Evolutionary conservation across 1,140 invertebrate genomes (phyloP).

Genomic region (Drosophila saltans): DNA sequence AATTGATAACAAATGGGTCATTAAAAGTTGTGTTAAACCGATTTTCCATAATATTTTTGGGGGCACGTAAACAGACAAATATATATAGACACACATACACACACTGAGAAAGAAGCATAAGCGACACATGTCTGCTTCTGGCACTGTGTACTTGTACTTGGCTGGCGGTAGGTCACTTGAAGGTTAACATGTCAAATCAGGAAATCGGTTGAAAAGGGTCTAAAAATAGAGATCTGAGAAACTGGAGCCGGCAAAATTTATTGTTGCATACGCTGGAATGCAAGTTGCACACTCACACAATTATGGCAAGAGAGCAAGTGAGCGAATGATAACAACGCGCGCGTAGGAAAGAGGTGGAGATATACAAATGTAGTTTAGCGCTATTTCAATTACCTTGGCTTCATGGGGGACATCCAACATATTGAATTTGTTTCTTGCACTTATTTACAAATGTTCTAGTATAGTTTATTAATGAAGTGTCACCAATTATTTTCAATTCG

Average conservation of each 20-base stretch:
- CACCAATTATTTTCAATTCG: constrained; percentile 27
- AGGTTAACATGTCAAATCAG: constrained; percentile 64
- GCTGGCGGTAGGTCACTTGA: constrained; percentile 67
- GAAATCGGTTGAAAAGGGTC: constrained; percentile 35
- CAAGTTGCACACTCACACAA: constrained; percentile 40
- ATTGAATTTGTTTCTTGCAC: constrained; percentile 30
- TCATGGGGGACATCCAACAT: constrained; percentile 81
- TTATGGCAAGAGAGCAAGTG: constrained; percentile 8
- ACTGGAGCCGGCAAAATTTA: constrained; percentile 40
- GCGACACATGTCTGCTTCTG: constrained; percentile 38
- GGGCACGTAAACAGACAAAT: constrained; percentile 18
- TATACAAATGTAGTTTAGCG: not conserved
- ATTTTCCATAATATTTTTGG: constrained; percentile 28
- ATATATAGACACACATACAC: constrained; percentile 11
- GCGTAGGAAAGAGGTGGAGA: not conserved
- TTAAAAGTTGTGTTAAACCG: constrained; percentile 8
- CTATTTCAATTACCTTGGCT: constrained; percentile 66
- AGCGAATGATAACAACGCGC: not conserved
- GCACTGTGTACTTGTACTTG: constrained; percentile 38
- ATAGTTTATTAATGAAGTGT: constrained; percentile 15
- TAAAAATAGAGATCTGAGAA: constrained; percentile 30
- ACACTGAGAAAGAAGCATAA: constrained; percentile 12
- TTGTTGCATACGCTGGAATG: constrained; percentile 63
- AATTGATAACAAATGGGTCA: constrained; percentile 17
- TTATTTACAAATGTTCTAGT: constrained; percentile 5